Evolutionary conservation across 2,888 invertebrate genomes (phyloP), one percentile per base, ranked within the genome.

Genomic region (Onchidella celtica): DNA sequence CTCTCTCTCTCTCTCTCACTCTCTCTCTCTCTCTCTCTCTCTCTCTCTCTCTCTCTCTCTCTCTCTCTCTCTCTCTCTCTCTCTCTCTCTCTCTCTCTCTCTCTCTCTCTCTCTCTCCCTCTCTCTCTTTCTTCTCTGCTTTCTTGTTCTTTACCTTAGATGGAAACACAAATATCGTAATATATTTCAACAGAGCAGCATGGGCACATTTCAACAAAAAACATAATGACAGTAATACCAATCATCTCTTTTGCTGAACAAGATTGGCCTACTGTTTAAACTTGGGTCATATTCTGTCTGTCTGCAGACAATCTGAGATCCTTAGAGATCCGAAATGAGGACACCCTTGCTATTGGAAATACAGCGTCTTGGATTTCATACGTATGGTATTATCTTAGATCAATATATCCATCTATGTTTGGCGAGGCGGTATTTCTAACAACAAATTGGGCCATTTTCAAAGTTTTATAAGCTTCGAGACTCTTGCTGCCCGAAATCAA

Each of bases 21-120:
- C 38, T 38, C 36, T 36, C 38, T 55, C 11, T 77, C 36, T 40
- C 3, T 63, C n/a, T 65, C 40, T 76, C 38, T 65, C 63, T 76
- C 14, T 40, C 63, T 76, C n/a, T 65, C 63, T 65, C 27, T 47
- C 63, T 76, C 27, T 65, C 63, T 76, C 29, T 40, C 75, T 76
- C 63, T 40, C 47, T 74, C 21, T 59, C 59, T 59, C 59, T 59
- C 59, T 57, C 59, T 32, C 59, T 74, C 59, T 59, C 59, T 11
- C 4, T 59, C 59, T 57, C 75, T 38, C 34, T 68, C 59, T 59
- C 36, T 34, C 68, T 68, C 68, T 68, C 68, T 34, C 24, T 24
- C 68, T 68, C 68, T 34, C 63, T 63, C 29, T 2, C 27, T 27
- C 24, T 21, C 63, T 63, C 27, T 32, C 27, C 24, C 1, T n/a